A percentile compares a stretch with the other conserved stretches of the same genome.
Evolutionary conservation across 2,888 invertebrate genomes (phyloP).

Genomic region (Trissolcus japonicus): DNA sequence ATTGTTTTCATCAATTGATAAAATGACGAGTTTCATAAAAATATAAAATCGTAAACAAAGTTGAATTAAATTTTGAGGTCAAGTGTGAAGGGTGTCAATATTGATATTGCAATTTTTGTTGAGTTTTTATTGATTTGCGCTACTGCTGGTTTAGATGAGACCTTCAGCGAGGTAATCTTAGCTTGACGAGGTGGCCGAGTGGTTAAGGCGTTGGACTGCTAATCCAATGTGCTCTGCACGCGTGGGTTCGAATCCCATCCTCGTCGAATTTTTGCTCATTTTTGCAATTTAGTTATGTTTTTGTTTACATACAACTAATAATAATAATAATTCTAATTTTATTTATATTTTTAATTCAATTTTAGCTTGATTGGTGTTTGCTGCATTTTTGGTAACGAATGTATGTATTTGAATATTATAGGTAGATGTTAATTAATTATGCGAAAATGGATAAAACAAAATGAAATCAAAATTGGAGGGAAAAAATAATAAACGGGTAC

Average conservation of each 20-base stretch:
- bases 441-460: too few relatives aligned
- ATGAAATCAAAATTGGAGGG: too few relatives aligned
- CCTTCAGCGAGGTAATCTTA: conserved; percentile 1
- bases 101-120: not conserved
- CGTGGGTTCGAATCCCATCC: conserved; percentile 77
- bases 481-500: too few relatives aligned
- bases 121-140: not conserved
- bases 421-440: too few relatives aligned
- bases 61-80: not conserved
- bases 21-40: too few relatives aligned
- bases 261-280: conserved; percentile 65
- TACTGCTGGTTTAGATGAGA: not conserved
- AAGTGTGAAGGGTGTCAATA: not conserved
- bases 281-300: not conserved
- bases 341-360: too few relatives aligned
- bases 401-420: too few relatives aligned
- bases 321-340: not conserved
- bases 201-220: conserved; percentile 77
- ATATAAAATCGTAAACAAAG: too few relatives aligned
- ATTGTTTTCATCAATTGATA: too few relatives aligned
- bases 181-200: conserved; percentile 75
- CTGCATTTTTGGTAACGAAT: too few relatives aligned
- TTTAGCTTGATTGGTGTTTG: too few relatives aligned
- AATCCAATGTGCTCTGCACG: conserved; percentile 77
- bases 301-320: not conserved